Percentiles rank a stretch among this genome's conserved stretches.
Evolutionary conservation across 2,113 vertebrate species (phyloP).

Genomic region (Sciurus niger): DNA sequence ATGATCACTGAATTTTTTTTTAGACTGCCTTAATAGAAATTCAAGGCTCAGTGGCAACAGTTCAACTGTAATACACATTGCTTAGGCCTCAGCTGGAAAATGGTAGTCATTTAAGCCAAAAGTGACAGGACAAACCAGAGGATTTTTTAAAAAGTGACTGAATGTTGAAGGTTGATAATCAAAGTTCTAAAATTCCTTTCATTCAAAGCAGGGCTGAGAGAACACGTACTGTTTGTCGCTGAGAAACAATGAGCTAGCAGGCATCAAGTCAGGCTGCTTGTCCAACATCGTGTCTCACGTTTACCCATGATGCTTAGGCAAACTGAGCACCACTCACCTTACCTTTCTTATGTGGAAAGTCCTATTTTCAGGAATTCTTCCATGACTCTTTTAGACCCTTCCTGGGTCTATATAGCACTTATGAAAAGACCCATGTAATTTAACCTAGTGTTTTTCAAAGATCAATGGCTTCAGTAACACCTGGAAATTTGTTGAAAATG

Average conservation of each 20-base stretch:
- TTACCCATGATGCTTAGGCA: background rate
- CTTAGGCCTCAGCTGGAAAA: background rate
- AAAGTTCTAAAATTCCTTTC: background rate
- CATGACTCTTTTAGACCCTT: background rate
- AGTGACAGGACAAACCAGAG: background rate
- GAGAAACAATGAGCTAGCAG: background rate
- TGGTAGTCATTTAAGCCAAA: background rate
- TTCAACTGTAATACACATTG: background rate
- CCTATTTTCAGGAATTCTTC: background rate
- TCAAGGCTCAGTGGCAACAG: background rate
- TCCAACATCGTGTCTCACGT: background rate
- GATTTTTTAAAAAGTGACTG: background rate
- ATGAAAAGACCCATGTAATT: background rate
- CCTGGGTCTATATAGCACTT: background rate
- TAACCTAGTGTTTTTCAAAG: background rate
- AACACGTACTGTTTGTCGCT: background rate
- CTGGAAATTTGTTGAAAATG: background rate
- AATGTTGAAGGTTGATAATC: background rate
- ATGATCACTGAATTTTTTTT: background rate
- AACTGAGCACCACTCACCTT: background rate
- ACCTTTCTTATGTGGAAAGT: background rate
- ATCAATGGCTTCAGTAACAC: background rate
- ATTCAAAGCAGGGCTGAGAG: background rate
- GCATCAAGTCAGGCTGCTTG: background rate
- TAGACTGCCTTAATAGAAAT: background rate